Evolutionary conservation across 2,888 invertebrate genomes (phyloP), one percentile per base, ranked within the genome.

Genomic region (Strigamia crassipes): DNA sequence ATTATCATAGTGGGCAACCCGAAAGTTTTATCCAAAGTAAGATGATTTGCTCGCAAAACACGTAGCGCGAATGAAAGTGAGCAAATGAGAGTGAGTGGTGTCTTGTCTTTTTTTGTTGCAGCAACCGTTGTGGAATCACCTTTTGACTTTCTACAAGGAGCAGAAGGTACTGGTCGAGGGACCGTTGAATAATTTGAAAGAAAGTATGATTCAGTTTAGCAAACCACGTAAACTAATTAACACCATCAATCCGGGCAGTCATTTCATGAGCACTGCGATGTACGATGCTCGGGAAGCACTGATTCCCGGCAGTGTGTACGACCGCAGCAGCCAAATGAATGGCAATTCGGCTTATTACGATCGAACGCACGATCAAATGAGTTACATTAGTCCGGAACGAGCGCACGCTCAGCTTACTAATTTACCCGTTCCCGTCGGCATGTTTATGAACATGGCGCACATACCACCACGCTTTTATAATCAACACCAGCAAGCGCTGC

Each of bases 1-100:
- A 94, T 98, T 77, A 98, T 99, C 84, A 96, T 99, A 84, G 97
- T 99, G 81, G 99, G 99, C 81, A 99, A 99, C 89, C 99, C 99
- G 0, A 99, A 99, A 89, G 98, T 99, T 18, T 90, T 99, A 3
- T 96, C 98, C 9, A 98, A 98, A 88, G 90, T 90, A 86, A n/a
- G n/a, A n/a, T n/a, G n/a, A n/a, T n/a, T n/a, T n/a, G n/a, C n/a
- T n/a, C n/a, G n/a, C n/a, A n/a, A n/a, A n/a, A n/a, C n/a, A n/a
- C n/a, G n/a, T n/a, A n/a, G n/a, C n/a, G n/a, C n/a, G n/a, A n/a
- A n/a, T n/a, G n/a, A n/a, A n/a, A n/a, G n/a, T n/a, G n/a, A n/a
- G n/a, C n/a, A n/a, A n/a, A n/a, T n/a, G n/a, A n/a, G n/a, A n/a
- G n/a, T n/a, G n/a, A n/a, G n/a, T n/a, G n/a, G n/a, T n/a, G n/a